Evolutionary conservation across 2,888 invertebrate species (phyloP), one percentile per base, ranked within the genome.

Genomic region (Rotaria socialis): DNA sequence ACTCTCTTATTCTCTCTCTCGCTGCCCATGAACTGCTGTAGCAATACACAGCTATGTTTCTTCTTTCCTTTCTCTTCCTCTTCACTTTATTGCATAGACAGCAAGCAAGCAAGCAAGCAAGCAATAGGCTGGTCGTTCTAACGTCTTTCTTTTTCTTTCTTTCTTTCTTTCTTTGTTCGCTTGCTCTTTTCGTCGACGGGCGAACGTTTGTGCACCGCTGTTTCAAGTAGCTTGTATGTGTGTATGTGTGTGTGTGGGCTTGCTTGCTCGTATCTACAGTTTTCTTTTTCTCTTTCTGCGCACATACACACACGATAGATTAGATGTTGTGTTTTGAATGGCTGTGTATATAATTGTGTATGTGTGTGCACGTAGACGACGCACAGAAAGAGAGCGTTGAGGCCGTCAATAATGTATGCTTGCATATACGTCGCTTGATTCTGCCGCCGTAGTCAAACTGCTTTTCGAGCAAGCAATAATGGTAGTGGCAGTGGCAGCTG

Each of bases 1-100:
- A 67, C 67, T 67, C 67, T 67, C 67, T 67, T 35, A 67, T 67
- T 67, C 67, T 67, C 67, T 67, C 67, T 67, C 67, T 67, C 67
- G 35, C 35, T 67, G 67, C 16, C 16, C 19, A 67, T 67, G 67
- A 67, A 67, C 67, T 35, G 35, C 67, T 67, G 35, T 19, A 67
- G 27, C 35, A 41, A 2, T 19, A 16, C 67, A 67, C 67, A 19
- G 19, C 67, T 35, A 67, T 35, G 67, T 67, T 35, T 67, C 67
- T 67, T 67, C 67, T 67, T 67, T 67, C 67, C 67, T 67, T 67
- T 67, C 67, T 67, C 35, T 60, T 67, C 67, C 35, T 16, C 35
- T 14, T 35, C 35, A 41, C 27, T 35, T 67, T 41, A 35, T 14
- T 35, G 35, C 35, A 35, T 67, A 67, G 19, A 27, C 35, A 19